phyloP scores from a whole-genome alignment of 1,140 invertebrate species.

The Tribolium castaneum region DNA sequence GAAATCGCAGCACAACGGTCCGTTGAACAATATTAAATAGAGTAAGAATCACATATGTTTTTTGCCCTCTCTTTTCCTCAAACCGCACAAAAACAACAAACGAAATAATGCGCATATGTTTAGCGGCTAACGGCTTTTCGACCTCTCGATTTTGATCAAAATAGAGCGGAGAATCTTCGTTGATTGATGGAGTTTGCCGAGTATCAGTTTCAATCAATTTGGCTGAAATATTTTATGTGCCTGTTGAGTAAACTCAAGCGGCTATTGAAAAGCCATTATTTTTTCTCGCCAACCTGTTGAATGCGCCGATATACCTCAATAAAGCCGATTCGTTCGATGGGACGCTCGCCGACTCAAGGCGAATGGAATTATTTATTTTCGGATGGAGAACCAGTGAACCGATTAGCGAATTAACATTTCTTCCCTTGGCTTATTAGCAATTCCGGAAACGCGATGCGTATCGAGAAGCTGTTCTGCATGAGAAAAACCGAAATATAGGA shows the following conservation, averaged over 20 bases:
- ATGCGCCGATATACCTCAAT: slow-evolving; percentile 25
- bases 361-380: slow-evolving; percentile 45
- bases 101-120: background rate
- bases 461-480: slow-evolving; percentile 9
- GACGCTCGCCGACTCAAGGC: background rate
- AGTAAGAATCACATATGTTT: slow-evolving; percentile 27
- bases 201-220: slow-evolving; percentile 9
- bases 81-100: background rate
- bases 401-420: slow-evolving; percentile 48
- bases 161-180: too few species aligned
- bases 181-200: too few species aligned
- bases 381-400: slow-evolving; percentile 45
- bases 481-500: background rate
- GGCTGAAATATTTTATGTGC: background rate
- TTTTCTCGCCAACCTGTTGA: slow-evolving; percentile 24
- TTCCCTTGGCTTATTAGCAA: slow-evolving; percentile 46
- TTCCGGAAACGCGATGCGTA: slow-evolving; percentile 46
- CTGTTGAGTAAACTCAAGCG: slow-evolving; percentile 14
- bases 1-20: slow-evolving; percentile 8
- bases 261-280: slow-evolving; percentile 29
- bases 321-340: background rate
- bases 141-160: background rate
- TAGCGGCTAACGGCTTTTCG: background rate
- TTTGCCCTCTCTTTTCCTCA: background rate
- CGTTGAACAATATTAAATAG: slow-evolving; percentile 13